These are phyloP conservation scores for Acrobasis suavella DNA, from an alignment of 2,888 invertebrate genomes.

Conservation along the genomic window DNA sequence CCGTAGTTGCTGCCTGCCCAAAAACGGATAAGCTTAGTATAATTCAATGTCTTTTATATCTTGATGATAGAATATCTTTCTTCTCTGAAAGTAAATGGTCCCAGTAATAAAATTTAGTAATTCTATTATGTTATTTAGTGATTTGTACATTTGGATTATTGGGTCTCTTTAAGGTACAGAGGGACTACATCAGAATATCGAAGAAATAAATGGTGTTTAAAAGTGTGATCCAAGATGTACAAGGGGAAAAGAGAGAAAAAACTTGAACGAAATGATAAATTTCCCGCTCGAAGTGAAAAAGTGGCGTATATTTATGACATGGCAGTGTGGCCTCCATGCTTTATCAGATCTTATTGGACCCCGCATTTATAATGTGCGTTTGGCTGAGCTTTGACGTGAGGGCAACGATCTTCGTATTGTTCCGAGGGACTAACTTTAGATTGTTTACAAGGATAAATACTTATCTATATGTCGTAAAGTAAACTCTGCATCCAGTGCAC, in stretches of 20 bases:
- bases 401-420: conserved; percentile 37
- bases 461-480: neutral
- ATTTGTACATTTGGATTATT: neutral
- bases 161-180: neutral
- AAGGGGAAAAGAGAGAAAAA: conserved; percentile 67
- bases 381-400: conserved; percentile 54
- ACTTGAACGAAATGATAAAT: conserved; percentile 76
- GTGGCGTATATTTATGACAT: conserved; percentile 76
- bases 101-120: too few species aligned
- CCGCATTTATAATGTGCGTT: conserved; percentile 61
- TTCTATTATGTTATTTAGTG: too few species aligned
- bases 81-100: too few species aligned
- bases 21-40: too few species aligned
- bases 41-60: too few species aligned
- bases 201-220: conserved; percentile 77
- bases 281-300: conserved; percentile 72
- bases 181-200: conserved; percentile 51
- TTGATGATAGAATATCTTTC: too few species aligned
- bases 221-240: conserved; percentile 80
- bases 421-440: conserved; percentile 2
- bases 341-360: conserved; percentile 71
- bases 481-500: too few species aligned
- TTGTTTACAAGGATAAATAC: neutral
- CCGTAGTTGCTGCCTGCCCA: too few species aligned
- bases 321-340: conserved; percentile 59